These are phyloP conservation scores for Phallusia fumigata DNA, from an alignment of 23 tunicate genomes.

Conservation along the genomic window DNA sequence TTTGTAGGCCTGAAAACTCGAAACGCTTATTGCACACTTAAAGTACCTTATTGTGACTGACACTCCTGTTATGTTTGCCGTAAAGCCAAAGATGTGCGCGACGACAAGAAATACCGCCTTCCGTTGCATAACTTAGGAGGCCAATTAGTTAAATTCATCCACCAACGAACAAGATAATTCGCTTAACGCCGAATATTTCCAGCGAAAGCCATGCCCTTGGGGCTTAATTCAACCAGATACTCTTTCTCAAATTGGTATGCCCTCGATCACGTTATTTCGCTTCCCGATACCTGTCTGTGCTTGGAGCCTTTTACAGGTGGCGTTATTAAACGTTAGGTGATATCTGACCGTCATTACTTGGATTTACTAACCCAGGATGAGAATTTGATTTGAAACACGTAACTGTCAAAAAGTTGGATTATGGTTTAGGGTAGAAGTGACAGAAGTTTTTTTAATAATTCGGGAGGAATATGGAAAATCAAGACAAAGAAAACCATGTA, in stretches of 20 bases:
- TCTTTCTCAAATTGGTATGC: not conserved
- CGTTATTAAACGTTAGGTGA: too few species aligned
- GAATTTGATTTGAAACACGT: too few species aligned
- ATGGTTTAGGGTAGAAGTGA: not conserved
- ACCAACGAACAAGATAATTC: constrained; percentile 3
- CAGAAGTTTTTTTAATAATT: constrained; percentile 2
- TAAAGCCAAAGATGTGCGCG: too few species aligned
- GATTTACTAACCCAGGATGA: too few species aligned
- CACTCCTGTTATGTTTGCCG: too few species aligned
- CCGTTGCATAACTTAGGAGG: not conserved
- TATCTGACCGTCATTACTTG: too few species aligned
- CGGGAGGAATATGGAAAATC: not conserved
- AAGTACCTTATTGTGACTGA: too few species aligned
- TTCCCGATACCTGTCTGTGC: not conserved
- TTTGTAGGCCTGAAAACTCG: too few species aligned
- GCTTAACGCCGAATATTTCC: constrained; percentile 10
- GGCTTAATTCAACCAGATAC: constrained; percentile 10
- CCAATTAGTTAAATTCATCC: constrained; percentile 6
- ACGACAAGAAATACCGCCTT: not conserved
- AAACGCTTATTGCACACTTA: too few species aligned
- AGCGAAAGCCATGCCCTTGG: constrained; percentile 7
- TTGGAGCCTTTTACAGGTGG: constrained; percentile 3
- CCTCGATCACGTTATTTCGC: not conserved
- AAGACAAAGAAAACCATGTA: not conserved
- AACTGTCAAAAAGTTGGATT: not conserved